Conservation (phyloP, 1,140 invertebrate genomes). For the Dendrolimus punctatus region DNA sequence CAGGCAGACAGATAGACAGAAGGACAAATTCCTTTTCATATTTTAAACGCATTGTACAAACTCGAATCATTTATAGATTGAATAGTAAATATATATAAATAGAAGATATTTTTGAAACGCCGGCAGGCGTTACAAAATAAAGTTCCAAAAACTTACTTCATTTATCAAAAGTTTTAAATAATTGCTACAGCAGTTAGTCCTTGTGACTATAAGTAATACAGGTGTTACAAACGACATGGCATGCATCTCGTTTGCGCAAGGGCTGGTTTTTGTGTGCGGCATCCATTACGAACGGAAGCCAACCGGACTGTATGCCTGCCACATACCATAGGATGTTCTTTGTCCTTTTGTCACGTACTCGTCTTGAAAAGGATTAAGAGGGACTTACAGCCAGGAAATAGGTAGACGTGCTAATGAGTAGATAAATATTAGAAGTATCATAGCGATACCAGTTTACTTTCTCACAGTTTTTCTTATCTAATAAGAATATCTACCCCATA, state of each 20-base stretch:
- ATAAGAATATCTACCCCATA: too few species aligned
- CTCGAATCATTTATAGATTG: too few species aligned
- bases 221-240: conserved; percentile 27
- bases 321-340: conserved; percentile 11
- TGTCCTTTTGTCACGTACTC: conserved; percentile 26
- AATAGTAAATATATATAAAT: too few species aligned
- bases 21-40: too few species aligned
- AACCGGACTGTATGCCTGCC: conserved; percentile 21
- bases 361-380: conserved; percentile 36
- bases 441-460: conserved; percentile 15
- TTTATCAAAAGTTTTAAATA: too few species aligned
- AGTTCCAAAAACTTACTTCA: too few species aligned
- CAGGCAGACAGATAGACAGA: too few species aligned
- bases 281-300: conserved; percentile 41
- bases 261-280: conserved; percentile 41
- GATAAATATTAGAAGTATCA: conserved; percentile 18
- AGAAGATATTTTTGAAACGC: too few species aligned
- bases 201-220: conserved; percentile 17
- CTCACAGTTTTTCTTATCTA: conserved; percentile 10
- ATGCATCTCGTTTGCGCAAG: conserved; percentile 26
- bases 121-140: too few species aligned
- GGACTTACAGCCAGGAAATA: conserved; percentile 25
- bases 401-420: conserved; percentile 36
- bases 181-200: too few species aligned
- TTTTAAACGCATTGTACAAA: too few species aligned